Evolutionary conservation across 2,888 invertebrate genomes (phyloP).

Genomic region (Caenorhabditis doughertyi): DNA sequence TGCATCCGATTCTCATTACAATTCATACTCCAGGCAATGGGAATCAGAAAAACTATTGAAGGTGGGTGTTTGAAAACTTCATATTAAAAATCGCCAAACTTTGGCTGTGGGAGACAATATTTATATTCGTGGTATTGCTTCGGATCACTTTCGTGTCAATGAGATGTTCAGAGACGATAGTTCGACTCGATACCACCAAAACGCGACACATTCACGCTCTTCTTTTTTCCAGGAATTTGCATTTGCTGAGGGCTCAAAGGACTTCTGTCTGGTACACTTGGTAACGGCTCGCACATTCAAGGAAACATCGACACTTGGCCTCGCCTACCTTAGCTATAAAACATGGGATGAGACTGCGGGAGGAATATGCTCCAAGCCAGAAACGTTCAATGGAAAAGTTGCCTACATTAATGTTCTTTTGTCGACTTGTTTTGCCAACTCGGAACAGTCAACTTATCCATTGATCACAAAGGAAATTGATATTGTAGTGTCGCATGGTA

Average conservation of each 20-base stretch:
- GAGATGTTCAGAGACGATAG: no score
- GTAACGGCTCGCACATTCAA: constrained; percentile 65
- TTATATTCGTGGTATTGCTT: no score
- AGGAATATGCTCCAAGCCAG: constrained; percentile 50
- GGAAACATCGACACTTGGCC: constrained; percentile 40
- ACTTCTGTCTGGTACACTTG: constrained; percentile 68
- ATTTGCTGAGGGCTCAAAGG: constrained; percentile 55
- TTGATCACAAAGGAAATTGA: constrained; percentile 68
- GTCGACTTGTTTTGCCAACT: constrained; percentile 54
- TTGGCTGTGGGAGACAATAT: no score
- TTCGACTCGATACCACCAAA: no score
- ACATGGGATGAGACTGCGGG: constrained; percentile 51
- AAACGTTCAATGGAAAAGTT: constrained; percentile 41
- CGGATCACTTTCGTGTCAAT: no score
- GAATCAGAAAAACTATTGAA: constrained; percentile 20
- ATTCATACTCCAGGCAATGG: constrained; percentile 40
- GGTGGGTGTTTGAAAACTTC: neutral
- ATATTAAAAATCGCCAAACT: no score
- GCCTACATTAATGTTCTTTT: constrained; percentile 59
- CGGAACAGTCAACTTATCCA: constrained; percentile 54
- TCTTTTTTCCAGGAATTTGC: constrained; percentile 58
- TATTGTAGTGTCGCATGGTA: constrained; percentile 69
- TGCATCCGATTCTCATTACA: constrained; percentile 60
- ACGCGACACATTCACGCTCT: no score
- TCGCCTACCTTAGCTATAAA: constrained; percentile 44